These are phyloP conservation scores for Plotosus lineatus DNA, from an alignment of 2,113 vertebrate genomes.

Conservation along the genomic window DNA sequence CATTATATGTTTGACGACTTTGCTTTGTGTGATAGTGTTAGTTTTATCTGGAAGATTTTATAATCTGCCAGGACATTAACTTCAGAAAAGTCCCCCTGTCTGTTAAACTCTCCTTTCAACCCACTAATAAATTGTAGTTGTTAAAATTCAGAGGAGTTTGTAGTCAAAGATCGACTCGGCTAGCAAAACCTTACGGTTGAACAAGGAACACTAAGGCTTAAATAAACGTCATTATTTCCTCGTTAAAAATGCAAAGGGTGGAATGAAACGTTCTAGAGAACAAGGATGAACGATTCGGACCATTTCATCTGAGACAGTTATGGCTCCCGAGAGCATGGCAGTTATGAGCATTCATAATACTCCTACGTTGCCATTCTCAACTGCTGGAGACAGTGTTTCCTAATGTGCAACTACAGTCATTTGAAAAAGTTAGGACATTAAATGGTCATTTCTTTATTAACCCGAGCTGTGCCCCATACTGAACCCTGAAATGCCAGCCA, in stretches of 20 bases:
- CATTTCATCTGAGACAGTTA: slow-evolving; percentile 40
- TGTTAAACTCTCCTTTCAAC: slow-evolving; percentile 14
- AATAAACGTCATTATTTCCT: slow-evolving; percentile 52
- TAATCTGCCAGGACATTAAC: background rate
- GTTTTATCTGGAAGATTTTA: background rate
- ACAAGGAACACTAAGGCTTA: slow-evolving; percentile 30
- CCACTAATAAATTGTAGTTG: slow-evolving; percentile 26
- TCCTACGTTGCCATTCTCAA: slow-evolving; percentile 3
- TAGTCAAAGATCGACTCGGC: background rate
- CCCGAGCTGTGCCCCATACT: no score
- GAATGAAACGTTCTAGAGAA: slow-evolving; percentile 47
- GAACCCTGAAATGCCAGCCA: no score
- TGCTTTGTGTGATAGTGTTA: background rate
- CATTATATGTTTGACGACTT: background rate
- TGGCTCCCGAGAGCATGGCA: slow-evolving; percentile 27
- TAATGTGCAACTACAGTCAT: no score
- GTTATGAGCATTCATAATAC: slow-evolving; percentile 13
- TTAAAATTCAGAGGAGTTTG: background rate
- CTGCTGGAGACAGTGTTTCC: background rate
- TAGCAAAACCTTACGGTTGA: slow-evolving; percentile 10
- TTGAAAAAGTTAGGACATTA: no score
- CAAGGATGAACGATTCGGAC: slow-evolving; percentile 47
- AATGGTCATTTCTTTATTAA: no score
- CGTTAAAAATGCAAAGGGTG: slow-evolving; percentile 49
- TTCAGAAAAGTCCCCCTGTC: background rate